Evolutionary conservation across 2,888 invertebrate genomes (phyloP).

Genomic region (Protophormia terraenovae): DNA sequence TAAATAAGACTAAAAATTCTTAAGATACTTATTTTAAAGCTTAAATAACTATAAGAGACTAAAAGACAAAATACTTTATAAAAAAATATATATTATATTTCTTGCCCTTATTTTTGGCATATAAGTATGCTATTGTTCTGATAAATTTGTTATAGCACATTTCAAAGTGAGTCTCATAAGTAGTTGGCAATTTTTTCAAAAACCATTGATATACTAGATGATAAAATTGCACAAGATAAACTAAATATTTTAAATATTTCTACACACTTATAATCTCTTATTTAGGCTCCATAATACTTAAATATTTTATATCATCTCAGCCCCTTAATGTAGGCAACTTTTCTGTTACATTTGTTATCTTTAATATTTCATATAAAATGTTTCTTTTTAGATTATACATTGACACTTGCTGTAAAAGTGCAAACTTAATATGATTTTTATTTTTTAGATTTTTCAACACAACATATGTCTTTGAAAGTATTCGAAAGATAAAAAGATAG

Average conservation of each 20-base stretch:
- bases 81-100: background rate
- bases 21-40: background rate
- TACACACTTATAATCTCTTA: background rate
- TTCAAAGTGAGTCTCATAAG: background rate
- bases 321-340: constrained; percentile 20
- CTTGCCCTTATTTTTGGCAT: constrained; percentile 14
- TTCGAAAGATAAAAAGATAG: background rate
- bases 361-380: constrained; percentile 4
- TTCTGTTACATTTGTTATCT: constrained; percentile 4
- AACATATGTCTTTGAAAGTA: background rate
- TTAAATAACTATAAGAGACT: background rate
- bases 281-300: background rate
- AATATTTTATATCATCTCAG: background rate
- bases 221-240: too few relatives aligned
- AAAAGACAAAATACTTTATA: background rate
- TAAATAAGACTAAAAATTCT: background rate
- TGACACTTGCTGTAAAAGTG: background rate
- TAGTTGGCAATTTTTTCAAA: background rate
- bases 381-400: background rate
- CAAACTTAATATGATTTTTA: background rate
- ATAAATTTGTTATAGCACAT: background rate
- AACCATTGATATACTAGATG: background rate
- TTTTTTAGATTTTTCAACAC: background rate
- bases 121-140: constrained; percentile 10
- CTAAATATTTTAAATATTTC: too few relatives aligned